Conservation (phyloP, 1,140 invertebrate species). For the Cydia strobilella region DNA sequence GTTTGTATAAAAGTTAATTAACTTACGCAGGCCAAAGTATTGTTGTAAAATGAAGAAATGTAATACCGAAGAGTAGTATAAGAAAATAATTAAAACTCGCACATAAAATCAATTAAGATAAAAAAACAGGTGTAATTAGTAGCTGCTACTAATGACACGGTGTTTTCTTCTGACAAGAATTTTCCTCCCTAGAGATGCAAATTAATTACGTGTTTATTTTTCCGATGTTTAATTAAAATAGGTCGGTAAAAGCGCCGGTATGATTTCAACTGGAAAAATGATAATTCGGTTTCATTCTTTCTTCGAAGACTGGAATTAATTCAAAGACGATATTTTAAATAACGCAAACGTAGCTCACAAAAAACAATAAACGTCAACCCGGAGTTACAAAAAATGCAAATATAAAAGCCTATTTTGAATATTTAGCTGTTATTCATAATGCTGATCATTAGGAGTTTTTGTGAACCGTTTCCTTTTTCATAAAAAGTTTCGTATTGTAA, state of each 20-base stretch:
- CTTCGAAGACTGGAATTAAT: slow-evolving; percentile 16
- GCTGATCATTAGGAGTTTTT: not conserved
- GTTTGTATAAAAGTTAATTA: no score
- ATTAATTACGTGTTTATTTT: not conserved
- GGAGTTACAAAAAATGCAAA: not conserved
- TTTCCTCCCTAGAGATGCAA: not conserved
- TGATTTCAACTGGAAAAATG: slow-evolving; percentile 1
- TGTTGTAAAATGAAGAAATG: no score
- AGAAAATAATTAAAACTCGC: not conserved
- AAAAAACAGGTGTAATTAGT: not conserved
- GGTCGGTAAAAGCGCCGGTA: not conserved
- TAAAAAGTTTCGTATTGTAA: not conserved
- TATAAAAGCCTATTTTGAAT: not conserved
- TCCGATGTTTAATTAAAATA: slow-evolving; percentile 18
- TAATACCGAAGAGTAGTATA: not conserved
- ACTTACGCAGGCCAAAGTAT: no score
- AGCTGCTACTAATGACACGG: not conserved
- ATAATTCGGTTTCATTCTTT: slow-evolving; percentile 25
- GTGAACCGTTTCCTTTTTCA: not conserved
- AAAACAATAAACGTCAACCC: slow-evolving; percentile 11
- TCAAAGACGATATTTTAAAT: slow-evolving; percentile 15
- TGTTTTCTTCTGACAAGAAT: not conserved
- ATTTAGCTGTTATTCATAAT: not conserved
- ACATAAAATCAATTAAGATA: not conserved
- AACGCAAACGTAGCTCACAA: not conserved